Base-by-base conservation (phyloP, 2,797 vertebrate species). In the Crypturellus tataupa region DNA sequence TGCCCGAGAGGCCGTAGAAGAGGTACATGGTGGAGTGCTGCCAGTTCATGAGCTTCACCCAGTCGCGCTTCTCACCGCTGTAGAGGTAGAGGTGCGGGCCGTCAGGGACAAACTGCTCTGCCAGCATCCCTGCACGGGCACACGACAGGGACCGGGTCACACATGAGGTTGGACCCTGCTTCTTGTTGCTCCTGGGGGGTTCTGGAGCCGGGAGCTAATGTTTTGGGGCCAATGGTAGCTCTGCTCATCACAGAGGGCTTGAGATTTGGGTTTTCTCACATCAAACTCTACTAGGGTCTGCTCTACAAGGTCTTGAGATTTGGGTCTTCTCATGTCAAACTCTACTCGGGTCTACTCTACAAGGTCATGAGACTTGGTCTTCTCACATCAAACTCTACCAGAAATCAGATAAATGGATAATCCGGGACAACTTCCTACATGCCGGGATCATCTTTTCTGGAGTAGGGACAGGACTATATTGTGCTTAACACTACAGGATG, bases 11-110 rank as follows among this genome's bases (percentile, higher is more conserved):
- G 2, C 98, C 98, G 2, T 98, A 99, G 98, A 99, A 99, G 35
- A 99, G 97, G 94, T 99, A 99, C 99, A 99, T 99, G 75, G 99
- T 99, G 96, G 97, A 96, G 97, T 99, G 99, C 94, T 99, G 99
- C 99, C 99, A 99, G 97, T 99, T 99, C 99, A 99, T 99, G 78
- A 99, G 95, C 96, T 99, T 99, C 23, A 99, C 98, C 99, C 99
- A 99, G 2, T 97, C 77, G 0, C 17, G 71, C 7, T 60, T 91
- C 11, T 96, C 92, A 0, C 67, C 85, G 1, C 97, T 79, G 75
- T 98, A 98, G 42, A 99, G 98, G 85, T 97, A 98, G 65, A 99
- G 94, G 65, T 99, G 99, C 1, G 99, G 99, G 4, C 99, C 99
- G 0, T 99, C 98, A 0, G 98, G 98, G 59, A 99, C 99, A 91